Evolutionary conservation across 1,140 invertebrate species (phyloP), one percentile per base, ranked within the genome.

Genomic region (Eumaeus atala): DNA sequence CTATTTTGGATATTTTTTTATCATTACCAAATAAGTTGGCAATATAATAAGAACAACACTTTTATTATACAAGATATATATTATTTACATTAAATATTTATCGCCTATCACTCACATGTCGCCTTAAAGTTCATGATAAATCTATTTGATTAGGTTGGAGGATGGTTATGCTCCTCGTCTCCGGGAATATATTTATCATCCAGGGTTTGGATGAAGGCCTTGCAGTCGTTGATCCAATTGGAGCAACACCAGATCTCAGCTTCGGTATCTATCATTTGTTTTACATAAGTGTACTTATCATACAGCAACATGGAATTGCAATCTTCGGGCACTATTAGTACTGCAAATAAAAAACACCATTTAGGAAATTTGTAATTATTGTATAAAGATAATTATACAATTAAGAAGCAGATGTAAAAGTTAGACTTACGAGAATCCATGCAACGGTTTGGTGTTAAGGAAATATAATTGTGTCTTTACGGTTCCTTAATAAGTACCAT

Each of bases 201-300:
- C 1, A 59, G 9, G 12, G 51, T 62, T 4, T 55, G 16, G 9
- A 54, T 57, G 18, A 40, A 66, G 0, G 59, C 57, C 34, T 58
- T 66, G 35, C 57, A 64, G 0, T 51, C 56, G 6, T 21, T n/a
- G 9, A 50, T 37, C 4, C 59, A 44, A 11, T 54, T 56, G 1
- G 59, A 65, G 18, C 54, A 65, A 16, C 56, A 58, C 59, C 63
- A 65, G 12, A 53, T 48, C 9, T 56, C 51, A 7, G 12, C 44
- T 14, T 54, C 57, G 3, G 57, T 10, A n/a, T 34, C 35, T 1
- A 34, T 35, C 16, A 54, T 18, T 48, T 62, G 54, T 36, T 51
- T 57, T 18, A 58, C 58, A 12, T 60, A 64, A 2, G 52, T 64
- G n/a, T 57, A 61, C 3, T 47, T 52, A 28, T 47, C 18, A 6